Conservation (phyloP, 1,140 invertebrate species). For the Hylaeus volcanicus region DNA sequence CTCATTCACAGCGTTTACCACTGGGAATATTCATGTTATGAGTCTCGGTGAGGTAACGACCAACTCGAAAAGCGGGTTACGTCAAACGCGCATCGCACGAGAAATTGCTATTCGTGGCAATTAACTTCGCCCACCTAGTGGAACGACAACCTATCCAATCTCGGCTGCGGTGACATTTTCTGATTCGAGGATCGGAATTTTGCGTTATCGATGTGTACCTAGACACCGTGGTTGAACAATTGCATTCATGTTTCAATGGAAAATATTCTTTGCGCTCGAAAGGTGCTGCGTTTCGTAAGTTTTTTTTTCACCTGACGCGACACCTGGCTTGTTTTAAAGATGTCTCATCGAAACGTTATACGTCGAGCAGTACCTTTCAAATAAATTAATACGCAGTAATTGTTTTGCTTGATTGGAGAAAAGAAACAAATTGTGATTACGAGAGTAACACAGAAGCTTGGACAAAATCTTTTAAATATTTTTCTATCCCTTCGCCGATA, state of each 20-base stretch:
- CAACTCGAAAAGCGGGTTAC: conserved; percentile 20
- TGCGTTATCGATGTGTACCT: conserved; percentile 21
- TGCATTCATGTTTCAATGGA: not conserved
- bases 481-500: too few relatives aligned
- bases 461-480: too few relatives aligned
- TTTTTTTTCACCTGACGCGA: too few relatives aligned
- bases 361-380: too few relatives aligned
- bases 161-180: conserved; percentile 36
- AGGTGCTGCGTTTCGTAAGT: too few relatives aligned
- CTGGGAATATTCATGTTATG: not conserved
- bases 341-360: too few relatives aligned
- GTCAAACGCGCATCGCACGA: conserved; percentile 26
- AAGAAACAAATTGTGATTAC: too few relatives aligned
- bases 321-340: too few relatives aligned
- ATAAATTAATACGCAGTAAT: too few relatives aligned
- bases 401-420: too few relatives aligned
- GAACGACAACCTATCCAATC: conserved; percentile 48
- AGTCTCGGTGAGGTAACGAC: conserved; percentile 12
- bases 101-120: conserved; percentile 51
- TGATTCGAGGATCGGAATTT: conserved; percentile 32
- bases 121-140: conserved; percentile 45
- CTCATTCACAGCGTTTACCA: not conserved
- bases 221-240: not conserved
- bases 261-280: not conserved
- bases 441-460: too few relatives aligned